Conservation (phyloP, 2,113 vertebrate species). For the Nothoprocta pentlandii region DNA sequence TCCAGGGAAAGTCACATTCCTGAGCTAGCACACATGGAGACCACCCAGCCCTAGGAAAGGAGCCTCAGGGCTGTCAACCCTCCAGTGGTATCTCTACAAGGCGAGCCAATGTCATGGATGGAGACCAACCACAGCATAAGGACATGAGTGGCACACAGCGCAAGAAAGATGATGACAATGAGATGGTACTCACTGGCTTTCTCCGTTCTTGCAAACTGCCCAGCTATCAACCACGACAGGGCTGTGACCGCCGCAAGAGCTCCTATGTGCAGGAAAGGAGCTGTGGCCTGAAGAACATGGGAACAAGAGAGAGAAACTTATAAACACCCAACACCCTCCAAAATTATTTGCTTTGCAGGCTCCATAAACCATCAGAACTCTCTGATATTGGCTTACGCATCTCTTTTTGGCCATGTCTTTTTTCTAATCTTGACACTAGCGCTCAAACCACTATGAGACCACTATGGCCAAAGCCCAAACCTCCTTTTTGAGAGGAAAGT, state of each 20-base stretch:
- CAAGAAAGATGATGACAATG: background rate
- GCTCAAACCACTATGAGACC: background rate
- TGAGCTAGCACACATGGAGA: accelerated
- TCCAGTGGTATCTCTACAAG: background rate
- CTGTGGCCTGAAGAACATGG: conserved; percentile 85
- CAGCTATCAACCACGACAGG: conserved; percentile 93
- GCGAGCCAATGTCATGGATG: accelerated
- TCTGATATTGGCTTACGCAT: background rate
- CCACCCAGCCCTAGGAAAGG: background rate
- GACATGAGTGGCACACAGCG: background rate
- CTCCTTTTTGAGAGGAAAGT: background rate
- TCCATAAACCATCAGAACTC: accelerated
- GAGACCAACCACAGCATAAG: background rate
- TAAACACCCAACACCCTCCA: background rate
- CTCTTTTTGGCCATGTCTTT: background rate
- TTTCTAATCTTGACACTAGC: accelerated
- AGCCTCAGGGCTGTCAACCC: background rate
- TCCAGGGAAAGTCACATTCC: background rate
- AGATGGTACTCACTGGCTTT: conserved; percentile 85
- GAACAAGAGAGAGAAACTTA: background rate
- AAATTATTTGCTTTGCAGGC: accelerated
- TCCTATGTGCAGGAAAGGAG: conserved; percentile 94
- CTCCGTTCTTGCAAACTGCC: conserved; percentile 89
- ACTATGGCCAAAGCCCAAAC: background rate
- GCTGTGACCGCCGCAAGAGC: conserved; percentile 87